Evolutionary conservation across 2,888 invertebrate species (phyloP).

Genomic region (Xylota segnis): DNA sequence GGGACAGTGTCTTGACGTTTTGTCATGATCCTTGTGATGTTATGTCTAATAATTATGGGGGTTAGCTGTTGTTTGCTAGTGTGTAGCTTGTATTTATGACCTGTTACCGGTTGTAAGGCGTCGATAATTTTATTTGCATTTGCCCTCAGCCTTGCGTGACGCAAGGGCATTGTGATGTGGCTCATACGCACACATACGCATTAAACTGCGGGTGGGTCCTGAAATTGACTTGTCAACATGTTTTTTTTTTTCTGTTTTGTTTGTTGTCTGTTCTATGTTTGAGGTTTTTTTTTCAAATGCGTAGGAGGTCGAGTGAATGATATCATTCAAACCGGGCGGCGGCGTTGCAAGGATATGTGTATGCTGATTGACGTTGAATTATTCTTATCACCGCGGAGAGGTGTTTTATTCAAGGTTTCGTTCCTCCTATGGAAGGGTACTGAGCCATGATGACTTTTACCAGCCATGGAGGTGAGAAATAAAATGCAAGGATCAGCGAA

Average conservation of each 20-base stretch:
- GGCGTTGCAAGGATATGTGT: not conserved
- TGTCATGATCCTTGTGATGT: slow-evolving; percentile 53
- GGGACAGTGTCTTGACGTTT: slow-evolving; percentile 48
- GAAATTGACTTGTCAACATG: slow-evolving; percentile 32
- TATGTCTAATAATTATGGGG: slow-evolving; percentile 26
- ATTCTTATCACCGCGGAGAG: slow-evolving; percentile 7
- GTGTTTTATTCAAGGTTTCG: not conserved
- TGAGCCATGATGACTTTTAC: not conserved
- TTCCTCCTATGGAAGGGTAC: not conserved
- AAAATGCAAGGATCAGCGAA: not conserved
- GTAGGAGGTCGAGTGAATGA: slow-evolving; percentile 11
- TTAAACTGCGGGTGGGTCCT: slow-evolving; percentile 7
- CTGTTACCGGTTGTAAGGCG: slow-evolving; percentile 29
- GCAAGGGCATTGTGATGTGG: slow-evolving; percentile 11
- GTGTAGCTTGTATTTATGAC: slow-evolving; percentile 34
- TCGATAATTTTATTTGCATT: slow-evolving; percentile 47
- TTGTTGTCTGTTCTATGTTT: slow-evolving; percentile 9
- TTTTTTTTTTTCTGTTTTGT: not conserved
- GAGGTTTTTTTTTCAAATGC: slow-evolving; percentile 17
- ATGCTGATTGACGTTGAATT: slow-evolving; percentile 41
- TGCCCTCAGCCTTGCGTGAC: slow-evolving; percentile 16
- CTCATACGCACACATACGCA: too few species aligned
- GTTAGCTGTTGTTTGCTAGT: slow-evolving; percentile 16
- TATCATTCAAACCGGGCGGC: slow-evolving; percentile 1
- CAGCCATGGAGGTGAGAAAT: not conserved